Evolutionary conservation across 2,888 invertebrate genomes (phyloP), one percentile per base, ranked within the genome.

Genomic region (Brachypalpus laphriformis): DNA sequence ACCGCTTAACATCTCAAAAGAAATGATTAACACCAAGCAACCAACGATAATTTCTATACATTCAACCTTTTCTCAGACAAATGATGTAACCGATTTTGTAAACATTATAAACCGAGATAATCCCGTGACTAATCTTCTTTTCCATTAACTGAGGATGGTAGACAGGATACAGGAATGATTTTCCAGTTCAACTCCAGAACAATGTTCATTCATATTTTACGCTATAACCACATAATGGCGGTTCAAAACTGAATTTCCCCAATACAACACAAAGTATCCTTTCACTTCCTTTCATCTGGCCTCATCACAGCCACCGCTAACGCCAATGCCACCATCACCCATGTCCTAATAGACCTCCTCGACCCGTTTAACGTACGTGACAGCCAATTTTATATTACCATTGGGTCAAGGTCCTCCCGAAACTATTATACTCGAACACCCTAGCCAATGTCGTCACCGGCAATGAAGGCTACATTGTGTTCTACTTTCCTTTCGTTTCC

Each of bases 371-470:
- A n/a, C 66, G 66, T 25, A 47, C 47, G 47, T 78, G 56, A 56
- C 45, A 49, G 34, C 14, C 11, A 54, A 31, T 47, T 81, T 56
- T 22, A 47, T 56, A 61, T 51, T 65, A 16, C 22, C 25, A 63
- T 20, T 68, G 57, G 75, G 81, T 70, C 81, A 81, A 63, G 81
- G 75, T 75, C 40, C 54, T 59, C 20, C 2, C 20, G 49, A 57
- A 78, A 71, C 42, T 74, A 45, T 68, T 11, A 16, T 28, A 42
- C 7, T 18, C 16, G 9, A 40, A 22, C n/a, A 25, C 47, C 56
- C 9, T 18, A 18, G 22, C 14, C 34, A 42, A 40, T n/a, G 42
- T 22, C 40, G 8, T 34, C n/a, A 25, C 9, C 9, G 28, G 5
- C 28, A 0, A 31, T 18, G 40, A 37, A 37, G 34, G 22, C 9